phyloP scores from a whole-genome alignment of 2,797 vertebrate genomes.

The Aplochiton taeniatus region DNA sequence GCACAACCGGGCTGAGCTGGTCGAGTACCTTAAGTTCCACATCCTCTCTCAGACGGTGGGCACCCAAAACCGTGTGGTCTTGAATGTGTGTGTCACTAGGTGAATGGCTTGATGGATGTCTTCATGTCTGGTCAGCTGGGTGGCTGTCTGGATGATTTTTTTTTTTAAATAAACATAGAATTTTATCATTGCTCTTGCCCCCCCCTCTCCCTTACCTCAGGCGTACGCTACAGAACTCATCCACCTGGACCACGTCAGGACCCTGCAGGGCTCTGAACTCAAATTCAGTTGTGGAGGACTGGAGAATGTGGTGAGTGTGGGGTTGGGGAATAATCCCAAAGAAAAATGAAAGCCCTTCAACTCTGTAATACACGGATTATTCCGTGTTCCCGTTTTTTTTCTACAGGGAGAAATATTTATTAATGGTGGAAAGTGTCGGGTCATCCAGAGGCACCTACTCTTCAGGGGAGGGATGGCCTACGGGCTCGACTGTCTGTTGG shows the following conservation, averaged over 20 bases:
- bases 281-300: constrained; percentile 78
- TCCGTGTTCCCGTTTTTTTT: not conserved
- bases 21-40: constrained; percentile 88
- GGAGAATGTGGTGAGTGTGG: constrained; percentile 74
- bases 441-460: constrained; percentile 82
- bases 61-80: too few relatives aligned
- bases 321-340: not conserved
- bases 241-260: constrained; percentile 69
- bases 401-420: constrained; percentile 86
- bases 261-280: constrained; percentile 86
- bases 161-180: too few relatives aligned
- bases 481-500: constrained; percentile 88
- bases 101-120: too few relatives aligned
- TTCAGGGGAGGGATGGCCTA: constrained; percentile 85
- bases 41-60: constrained; percentile 80
- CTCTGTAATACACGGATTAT: too few relatives aligned
- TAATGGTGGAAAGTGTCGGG: constrained; percentile 77
- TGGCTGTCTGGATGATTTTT: too few relatives aligned
- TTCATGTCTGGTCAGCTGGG: too few relatives aligned
- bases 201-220: constrained; percentile 56
- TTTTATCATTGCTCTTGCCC: too few relatives aligned
- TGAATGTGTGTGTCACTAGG: too few relatives aligned
- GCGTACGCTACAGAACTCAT: constrained; percentile 74
- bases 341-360: too few relatives aligned
- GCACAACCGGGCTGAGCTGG: constrained; percentile 78